Conservation (phyloP, 1,140 invertebrate species). For the Phymorhynchus buccinoides region DNA sequence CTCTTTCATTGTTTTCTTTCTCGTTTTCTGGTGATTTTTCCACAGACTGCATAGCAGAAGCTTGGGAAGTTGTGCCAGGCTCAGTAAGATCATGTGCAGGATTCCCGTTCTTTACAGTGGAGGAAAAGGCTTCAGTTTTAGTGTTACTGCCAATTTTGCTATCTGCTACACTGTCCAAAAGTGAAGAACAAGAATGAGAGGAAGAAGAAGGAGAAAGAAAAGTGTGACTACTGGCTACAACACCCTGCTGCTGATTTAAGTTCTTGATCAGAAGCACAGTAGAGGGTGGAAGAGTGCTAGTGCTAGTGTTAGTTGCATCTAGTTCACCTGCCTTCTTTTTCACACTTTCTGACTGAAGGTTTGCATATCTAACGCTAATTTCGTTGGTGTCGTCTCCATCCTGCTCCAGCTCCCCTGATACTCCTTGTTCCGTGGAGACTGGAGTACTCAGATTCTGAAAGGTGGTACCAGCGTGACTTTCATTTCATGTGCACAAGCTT, state of each 20-base stretch:
- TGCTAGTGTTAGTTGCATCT: not conserved
- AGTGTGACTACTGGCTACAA: not conserved
- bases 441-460: not conserved
- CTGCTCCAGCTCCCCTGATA: not conserved
- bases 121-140: not conserved
- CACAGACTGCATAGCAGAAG: not conserved
- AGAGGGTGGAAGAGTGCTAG: not conserved
- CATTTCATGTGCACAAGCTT: not conserved
- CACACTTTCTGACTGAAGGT: not conserved
- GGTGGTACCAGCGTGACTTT: not conserved
- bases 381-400: not conserved
- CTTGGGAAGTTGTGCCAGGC: not conserved
- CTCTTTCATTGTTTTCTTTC: not conserved
- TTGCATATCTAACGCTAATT: not conserved
- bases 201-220: not conserved
- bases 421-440: not conserved
- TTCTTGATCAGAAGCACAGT: not conserved
- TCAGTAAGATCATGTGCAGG: not conserved
- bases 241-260: not conserved
- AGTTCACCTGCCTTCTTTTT: slow-evolving; percentile 12
- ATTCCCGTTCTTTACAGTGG: not conserved
- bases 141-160: not conserved
- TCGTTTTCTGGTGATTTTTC: not conserved
- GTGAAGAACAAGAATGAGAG: not conserved
- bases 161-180: not conserved